Base-by-base conservation (phyloP, 92 coral and sea anemone species). In the Siderastrea radians region DNA sequence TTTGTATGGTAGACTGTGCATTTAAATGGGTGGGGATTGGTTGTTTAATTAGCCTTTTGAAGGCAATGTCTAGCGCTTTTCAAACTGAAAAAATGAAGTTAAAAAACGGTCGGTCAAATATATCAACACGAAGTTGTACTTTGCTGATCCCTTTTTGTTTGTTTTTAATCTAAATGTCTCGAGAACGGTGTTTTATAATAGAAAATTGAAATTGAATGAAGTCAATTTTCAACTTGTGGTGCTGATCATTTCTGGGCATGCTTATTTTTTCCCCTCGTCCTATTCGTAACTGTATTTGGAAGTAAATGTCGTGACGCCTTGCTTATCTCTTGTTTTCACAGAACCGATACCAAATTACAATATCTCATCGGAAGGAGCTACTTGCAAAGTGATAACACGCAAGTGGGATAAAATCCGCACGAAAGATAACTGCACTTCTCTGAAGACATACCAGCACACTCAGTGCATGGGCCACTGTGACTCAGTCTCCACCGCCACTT, bases 351-450 rank as follows among this genome's bases (percentile, higher is more conserved):
- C 86, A 16, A 16, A 12, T 67, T 80, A 19, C 12, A 43, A 66
- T 19, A 51, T 80, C 49, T 16, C 64, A 16, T 50, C 74, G 4
- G 12, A 44, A 3, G 75, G 86, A 12, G 68, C 62, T 8, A 49
- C 72, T 12, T 84, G 87, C 6, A 50, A 60, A 16, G 62, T 84
- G 14, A 5, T 58, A 0, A 84, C 43, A 5, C 11, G 7, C 12
- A 72, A 63, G 43, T 51, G 75, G 52, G 87, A 73, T 12, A 72
- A 72, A 66, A 74, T 84, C 80, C 70, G 73, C 8, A 80, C 46
- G 13, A 84, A 66, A 6, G 74, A 86, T 2, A 93, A 93, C 81
- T 93, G 96, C 61, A 88, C 94, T 11, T 91, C 96, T 1, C 77
- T 8, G 1, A 77, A 60, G n/a, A 66, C 71, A 38, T 60, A 79